Evolutionary conservation across 1,140 invertebrate species (phyloP).

Genomic region (Aphaenogaster rudis): DNA sequence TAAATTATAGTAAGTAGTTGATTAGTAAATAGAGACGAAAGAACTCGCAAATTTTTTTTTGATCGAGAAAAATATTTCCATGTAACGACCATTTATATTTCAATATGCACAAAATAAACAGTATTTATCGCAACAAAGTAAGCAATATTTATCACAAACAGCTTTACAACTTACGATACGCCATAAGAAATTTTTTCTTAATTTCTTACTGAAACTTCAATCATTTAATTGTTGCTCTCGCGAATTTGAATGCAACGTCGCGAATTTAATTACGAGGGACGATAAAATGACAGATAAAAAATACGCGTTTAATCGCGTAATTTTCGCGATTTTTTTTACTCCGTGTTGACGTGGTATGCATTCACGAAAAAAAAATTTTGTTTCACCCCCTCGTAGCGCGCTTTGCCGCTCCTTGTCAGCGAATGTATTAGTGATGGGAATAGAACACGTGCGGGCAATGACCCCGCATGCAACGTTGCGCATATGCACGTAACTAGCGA

Average conservation of each 20-base stretch:
- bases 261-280: background rate
- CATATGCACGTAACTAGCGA: conserved; percentile 50
- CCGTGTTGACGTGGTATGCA: background rate
- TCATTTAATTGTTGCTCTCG: background rate
- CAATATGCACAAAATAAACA: background rate
- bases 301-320: background rate
- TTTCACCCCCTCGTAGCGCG: conserved; percentile 4
- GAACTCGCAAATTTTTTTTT: background rate
- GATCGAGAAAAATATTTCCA: too few species aligned
- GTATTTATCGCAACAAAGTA: background rate
- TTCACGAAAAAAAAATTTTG: background rate
- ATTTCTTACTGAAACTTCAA: background rate
- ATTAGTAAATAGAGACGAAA: conserved; percentile 5
- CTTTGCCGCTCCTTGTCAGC: conserved; percentile 18
- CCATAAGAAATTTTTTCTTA: background rate
- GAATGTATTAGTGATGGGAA: conserved; percentile 64
- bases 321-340: background rate
- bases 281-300: background rate
- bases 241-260: background rate
- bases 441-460: conserved; percentile 69
- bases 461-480: conserved; percentile 50
- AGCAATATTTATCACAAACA: background rate
- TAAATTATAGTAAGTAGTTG: background rate
- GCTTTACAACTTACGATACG: background rate
- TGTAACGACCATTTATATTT: background rate